Conservation (phyloP, 2,797 vertebrate genomes). For the Passerculus sandwichensis region DNA sequence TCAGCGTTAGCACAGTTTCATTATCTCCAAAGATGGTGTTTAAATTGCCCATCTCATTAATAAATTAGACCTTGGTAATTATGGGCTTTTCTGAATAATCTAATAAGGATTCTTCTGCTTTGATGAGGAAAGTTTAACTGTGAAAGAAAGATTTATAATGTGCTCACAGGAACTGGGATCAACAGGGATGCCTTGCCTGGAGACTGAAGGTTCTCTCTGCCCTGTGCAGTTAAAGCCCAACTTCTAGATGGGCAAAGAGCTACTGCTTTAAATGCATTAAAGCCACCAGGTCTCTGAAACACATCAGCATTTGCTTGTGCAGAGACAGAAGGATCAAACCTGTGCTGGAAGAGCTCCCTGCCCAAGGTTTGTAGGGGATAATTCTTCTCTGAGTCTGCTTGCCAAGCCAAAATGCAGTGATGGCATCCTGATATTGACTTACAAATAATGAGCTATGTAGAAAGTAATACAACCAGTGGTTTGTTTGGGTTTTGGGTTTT, state of each 20-base stretch:
- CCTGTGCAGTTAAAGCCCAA: background rate
- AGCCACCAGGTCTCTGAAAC: background rate
- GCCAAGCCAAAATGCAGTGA: background rate
- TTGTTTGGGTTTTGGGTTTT: background rate
- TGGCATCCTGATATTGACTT: background rate
- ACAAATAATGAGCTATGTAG: background rate
- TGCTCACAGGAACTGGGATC: background rate
- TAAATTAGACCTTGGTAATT: constrained; percentile 14
- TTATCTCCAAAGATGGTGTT: background rate
- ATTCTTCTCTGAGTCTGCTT: background rate
- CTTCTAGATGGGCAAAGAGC: background rate
- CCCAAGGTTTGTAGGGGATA: accelerated
- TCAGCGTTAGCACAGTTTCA: background rate
- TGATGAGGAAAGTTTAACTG: background rate
- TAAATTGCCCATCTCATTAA: background rate
- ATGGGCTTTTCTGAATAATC: constrained; percentile 8
- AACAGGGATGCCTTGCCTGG: background rate
- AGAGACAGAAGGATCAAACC: background rate
- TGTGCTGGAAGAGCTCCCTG: background rate
- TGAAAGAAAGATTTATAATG: background rate
- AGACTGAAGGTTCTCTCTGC: background rate
- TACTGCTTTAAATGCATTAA: background rate
- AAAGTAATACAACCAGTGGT: background rate
- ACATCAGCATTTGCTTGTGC: background rate
- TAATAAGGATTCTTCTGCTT: background rate